These are phyloP conservation scores for Drosophila lacicola DNA, from an alignment of 2,888 invertebrate species.

Conservation along the genomic window DNA sequence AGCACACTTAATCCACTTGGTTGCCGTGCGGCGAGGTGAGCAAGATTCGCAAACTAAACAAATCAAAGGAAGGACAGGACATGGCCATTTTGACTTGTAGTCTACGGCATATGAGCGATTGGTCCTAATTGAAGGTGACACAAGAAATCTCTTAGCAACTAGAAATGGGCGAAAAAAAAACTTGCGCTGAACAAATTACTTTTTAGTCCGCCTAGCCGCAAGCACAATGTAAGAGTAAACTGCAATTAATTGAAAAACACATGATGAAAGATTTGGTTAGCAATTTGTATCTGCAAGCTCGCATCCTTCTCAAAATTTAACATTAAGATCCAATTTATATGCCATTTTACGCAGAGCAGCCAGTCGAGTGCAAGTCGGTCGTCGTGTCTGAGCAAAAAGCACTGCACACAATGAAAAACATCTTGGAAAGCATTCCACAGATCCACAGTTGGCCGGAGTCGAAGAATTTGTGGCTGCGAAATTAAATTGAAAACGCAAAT, in stretches of 20 bases:
- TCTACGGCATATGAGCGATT: slow-evolving; percentile 41
- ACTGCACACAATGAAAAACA: slow-evolving; percentile 3
- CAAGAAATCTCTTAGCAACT: slow-evolving; percentile 3
- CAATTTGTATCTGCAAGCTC: not conserved
- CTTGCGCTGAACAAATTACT: slow-evolving; percentile 10
- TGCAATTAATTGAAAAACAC: slow-evolving; percentile 18
- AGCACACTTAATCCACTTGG: slow-evolving; percentile 75
- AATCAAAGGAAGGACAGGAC: slow-evolving; percentile 59
- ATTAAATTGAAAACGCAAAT: slow-evolving; percentile 24
- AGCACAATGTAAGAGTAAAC: slow-evolving; percentile 3
- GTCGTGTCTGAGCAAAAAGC: not conserved
- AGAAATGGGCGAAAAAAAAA: not conserved
- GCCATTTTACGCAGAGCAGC: slow-evolving; percentile 7
- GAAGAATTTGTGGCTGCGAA: slow-evolving; percentile 9
- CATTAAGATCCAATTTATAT: slow-evolving; percentile 31
- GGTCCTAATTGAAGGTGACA: slow-evolving; percentile 58
- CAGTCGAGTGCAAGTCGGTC: slow-evolving; percentile 4
- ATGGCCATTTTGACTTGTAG: slow-evolving; percentile 48
- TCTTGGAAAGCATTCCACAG: not conserved
- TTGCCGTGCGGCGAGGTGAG: slow-evolving; percentile 49
- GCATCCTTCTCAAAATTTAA: not conserved
- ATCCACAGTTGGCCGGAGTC: not conserved
- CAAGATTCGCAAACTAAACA: slow-evolving; percentile 70
- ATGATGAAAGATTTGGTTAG: not conserved
- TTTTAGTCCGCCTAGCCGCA: not conserved